Percentiles rank a stretch among this genome's conserved stretches.
Conservation (phyloP, 2,113 vertebrate species). For the Eurystomus gularis region DNA sequence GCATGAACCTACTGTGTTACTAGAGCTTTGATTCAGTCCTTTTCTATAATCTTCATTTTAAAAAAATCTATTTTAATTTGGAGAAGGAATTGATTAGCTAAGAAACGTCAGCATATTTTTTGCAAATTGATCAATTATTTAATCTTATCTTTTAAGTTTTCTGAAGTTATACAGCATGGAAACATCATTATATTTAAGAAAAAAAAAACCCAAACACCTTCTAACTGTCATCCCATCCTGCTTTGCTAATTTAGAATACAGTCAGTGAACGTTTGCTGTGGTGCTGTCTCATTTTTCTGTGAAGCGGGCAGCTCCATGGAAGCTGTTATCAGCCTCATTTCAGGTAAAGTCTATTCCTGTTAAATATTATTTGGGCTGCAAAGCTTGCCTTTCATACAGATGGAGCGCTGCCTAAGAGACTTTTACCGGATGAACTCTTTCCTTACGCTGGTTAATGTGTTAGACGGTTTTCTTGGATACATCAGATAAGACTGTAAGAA, state of each 20-base stretch:
- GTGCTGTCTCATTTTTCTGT: neutral
- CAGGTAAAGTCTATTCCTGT: neutral
- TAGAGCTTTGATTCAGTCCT: neutral
- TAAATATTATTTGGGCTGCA: neutral
- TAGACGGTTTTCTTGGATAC: neutral
- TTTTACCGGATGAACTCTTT: neutral
- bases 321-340: neutral
- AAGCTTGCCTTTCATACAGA: neutral
- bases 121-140: neutral
- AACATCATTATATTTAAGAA: neutral
- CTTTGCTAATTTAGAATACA: neutral
- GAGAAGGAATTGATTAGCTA: neutral
- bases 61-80: neutral
- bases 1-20: neutral
- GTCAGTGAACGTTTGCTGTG: neutral
- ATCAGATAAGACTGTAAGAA: neutral
- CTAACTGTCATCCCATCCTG: fast-evolving
- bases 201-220: neutral
- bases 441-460: neutral
- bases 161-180: neutral
- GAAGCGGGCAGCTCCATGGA: neutral
- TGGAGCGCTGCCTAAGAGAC: neutral
- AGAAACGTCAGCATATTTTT: neutral
- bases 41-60: too few relatives aligned
- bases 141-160: neutral